A percentile compares a stretch with the other conserved stretches of the same genome.
These are phyloP conservation scores for Drosophila miranda DNA, from an alignment of 1,140 invertebrate species.

Conservation along the genomic window DNA sequence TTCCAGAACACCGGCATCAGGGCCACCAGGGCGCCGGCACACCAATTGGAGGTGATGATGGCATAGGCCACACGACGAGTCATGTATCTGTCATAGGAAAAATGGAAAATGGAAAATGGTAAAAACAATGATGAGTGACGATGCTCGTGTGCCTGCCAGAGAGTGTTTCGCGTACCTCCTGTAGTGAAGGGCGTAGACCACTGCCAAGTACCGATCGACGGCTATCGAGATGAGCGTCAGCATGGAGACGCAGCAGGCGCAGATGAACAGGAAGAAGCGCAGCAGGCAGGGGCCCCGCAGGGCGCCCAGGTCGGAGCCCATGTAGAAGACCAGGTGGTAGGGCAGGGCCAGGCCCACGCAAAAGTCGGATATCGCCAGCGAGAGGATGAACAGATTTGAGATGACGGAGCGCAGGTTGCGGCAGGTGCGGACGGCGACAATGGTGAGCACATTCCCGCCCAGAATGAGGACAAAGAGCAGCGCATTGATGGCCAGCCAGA, in stretches of 20 bases:
- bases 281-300: constrained; percentile 86
- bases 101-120: too few species aligned
- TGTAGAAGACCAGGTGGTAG: constrained; percentile 89
- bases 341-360: constrained; percentile 88
- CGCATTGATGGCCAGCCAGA: constrained; percentile 86
- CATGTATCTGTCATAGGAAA: constrained; percentile 80
- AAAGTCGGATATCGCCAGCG: constrained; percentile 88
- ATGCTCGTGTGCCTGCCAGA: background rate
- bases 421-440: constrained; percentile 87
- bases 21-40: constrained; percentile 85
- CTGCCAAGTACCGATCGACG: constrained; percentile 91
- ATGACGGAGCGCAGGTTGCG: constrained; percentile 84
- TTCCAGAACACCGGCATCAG: constrained; percentile 89
- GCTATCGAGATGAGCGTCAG: constrained; percentile 92
- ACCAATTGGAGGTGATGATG: constrained; percentile 86
- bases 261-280: constrained; percentile 88
- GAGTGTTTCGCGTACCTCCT: constrained; percentile 79
- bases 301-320: constrained; percentile 84
- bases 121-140: too few species aligned
- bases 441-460: constrained; percentile 88
- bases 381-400: constrained; percentile 88
- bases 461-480: constrained; percentile 86
- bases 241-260: constrained; percentile 89
- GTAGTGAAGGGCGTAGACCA: constrained; percentile 91
- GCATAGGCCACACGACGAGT: constrained; percentile 85